Conservation (phyloP, 2,113 vertebrate genomes). For the Camelus dromedarius region DNA sequence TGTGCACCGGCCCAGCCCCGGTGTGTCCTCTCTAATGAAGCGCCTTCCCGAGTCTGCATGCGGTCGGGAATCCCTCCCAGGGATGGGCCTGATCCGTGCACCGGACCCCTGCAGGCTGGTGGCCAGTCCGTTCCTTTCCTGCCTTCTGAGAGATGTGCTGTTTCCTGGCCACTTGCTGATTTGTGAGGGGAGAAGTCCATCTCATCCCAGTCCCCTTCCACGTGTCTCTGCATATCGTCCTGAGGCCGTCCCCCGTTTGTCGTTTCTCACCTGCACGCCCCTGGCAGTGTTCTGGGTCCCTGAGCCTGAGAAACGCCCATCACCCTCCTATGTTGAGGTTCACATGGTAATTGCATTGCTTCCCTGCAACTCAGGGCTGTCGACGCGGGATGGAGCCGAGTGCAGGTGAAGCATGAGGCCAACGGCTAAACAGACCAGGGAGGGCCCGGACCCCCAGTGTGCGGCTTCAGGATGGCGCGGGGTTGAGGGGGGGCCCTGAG, state of each 20-base stretch:
- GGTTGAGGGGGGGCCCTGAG: background rate
- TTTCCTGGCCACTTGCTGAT: rapidly evolving
- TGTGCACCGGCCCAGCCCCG: background rate
- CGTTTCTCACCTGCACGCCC: too few species aligned
- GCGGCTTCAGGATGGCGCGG: background rate
- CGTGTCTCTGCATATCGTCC: rapidly evolving
- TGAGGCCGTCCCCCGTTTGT: too few species aligned
- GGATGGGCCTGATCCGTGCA: background rate
- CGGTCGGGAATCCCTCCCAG: background rate
- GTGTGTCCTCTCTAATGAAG: background rate
- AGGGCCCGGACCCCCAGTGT: background rate
- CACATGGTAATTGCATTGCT: rapidly evolving
- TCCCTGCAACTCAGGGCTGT: background rate
- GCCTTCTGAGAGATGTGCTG: background rate
- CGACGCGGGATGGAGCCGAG: background rate
- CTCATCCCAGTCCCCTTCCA: background rate
- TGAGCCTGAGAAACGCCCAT: background rate
- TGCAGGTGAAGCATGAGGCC: background rate
- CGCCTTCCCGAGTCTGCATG: background rate
- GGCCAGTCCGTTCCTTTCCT: background rate
- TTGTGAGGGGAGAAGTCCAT: background rate
- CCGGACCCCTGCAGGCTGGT: rapidly evolving
- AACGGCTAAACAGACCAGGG: rapidly evolving
- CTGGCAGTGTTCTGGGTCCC: background rate
- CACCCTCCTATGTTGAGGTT: rapidly evolving